Evolutionary conservation across 2,113 vertebrate species (phyloP).

Genomic region (Speoplatyrhinus poulsoni): DNA sequence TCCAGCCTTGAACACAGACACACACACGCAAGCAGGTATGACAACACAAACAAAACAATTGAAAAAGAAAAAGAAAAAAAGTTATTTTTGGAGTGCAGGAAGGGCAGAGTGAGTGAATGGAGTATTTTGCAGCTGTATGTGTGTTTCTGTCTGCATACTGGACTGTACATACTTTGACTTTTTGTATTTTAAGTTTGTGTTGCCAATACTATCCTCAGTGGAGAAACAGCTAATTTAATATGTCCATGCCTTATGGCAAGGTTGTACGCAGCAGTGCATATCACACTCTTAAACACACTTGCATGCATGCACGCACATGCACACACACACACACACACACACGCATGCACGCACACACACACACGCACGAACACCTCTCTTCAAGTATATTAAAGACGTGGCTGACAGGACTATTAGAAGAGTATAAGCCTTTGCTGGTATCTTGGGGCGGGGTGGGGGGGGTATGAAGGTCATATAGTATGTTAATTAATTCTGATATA

Average conservation of each 20-base stretch:
- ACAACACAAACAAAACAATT: no score
- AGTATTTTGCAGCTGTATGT: constrained; percentile 1
- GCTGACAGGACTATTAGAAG: constrained; percentile 1
- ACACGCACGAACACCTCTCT: background rate
- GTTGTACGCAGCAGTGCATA: constrained; percentile 39
- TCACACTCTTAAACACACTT: constrained; percentile 10
- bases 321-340: background rate
- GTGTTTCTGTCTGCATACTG: background rate
- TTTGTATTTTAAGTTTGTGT: background rate
- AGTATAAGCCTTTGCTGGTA: constrained; percentile 9
- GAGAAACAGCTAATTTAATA: constrained; percentile 32
- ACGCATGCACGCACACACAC: constrained; percentile 1
- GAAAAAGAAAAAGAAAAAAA: no score
- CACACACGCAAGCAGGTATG: background rate
- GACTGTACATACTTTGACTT: background rate
- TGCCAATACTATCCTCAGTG: constrained; percentile 7
- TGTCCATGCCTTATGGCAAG: constrained; percentile 46
- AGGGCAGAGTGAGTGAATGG: no score
- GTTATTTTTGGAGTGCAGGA: no score
- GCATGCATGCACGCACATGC: constrained; percentile 1
- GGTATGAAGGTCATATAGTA: constrained; percentile 44
- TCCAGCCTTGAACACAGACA: background rate
- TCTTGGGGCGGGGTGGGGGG: constrained; percentile 23
- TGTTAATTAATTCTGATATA: constrained; percentile 8
- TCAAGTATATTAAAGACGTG: no score